Conservation (phyloP, 2,113 vertebrate genomes). For the Albula goreensis region DNA sequence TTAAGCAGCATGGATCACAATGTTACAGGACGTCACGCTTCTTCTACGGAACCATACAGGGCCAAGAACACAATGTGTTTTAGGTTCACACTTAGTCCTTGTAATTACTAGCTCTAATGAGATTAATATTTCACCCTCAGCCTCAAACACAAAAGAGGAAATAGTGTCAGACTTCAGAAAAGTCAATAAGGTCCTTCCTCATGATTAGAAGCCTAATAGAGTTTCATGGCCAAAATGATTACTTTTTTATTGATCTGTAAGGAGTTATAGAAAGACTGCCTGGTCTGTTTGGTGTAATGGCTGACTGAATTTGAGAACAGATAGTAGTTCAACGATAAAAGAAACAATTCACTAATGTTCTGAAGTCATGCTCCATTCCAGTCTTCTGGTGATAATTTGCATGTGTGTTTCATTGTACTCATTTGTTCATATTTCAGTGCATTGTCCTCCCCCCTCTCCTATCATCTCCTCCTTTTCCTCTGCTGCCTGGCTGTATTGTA, state of each 20-base stretch:
- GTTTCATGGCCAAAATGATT: neutral
- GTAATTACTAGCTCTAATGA: neutral
- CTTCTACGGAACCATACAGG: neutral
- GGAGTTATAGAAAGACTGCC: neutral
- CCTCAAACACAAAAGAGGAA: neutral
- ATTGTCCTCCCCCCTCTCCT: neutral
- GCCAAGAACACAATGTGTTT: neutral
- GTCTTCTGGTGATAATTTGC: neutral
- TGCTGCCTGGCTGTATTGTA: neutral
- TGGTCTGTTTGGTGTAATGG: neutral
- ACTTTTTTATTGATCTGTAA: constrained; percentile 6
- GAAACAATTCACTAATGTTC: neutral
- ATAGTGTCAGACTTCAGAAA: neutral
- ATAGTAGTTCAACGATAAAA: too few relatives aligned
- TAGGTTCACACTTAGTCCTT: neutral
- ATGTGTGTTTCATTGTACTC: neutral
- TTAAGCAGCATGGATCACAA: neutral
- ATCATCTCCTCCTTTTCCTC: neutral
- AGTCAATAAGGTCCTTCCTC: neutral
- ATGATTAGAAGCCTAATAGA: constrained; percentile 1
- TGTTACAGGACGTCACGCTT: neutral
- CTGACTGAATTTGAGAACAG: neutral
- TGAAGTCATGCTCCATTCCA: neutral
- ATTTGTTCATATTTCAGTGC: neutral
- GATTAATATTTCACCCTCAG: neutral